These are phyloP conservation scores for Julus scanicus DNA, from an alignment of 2,888 invertebrate species.

Conservation along the genomic window DNA sequence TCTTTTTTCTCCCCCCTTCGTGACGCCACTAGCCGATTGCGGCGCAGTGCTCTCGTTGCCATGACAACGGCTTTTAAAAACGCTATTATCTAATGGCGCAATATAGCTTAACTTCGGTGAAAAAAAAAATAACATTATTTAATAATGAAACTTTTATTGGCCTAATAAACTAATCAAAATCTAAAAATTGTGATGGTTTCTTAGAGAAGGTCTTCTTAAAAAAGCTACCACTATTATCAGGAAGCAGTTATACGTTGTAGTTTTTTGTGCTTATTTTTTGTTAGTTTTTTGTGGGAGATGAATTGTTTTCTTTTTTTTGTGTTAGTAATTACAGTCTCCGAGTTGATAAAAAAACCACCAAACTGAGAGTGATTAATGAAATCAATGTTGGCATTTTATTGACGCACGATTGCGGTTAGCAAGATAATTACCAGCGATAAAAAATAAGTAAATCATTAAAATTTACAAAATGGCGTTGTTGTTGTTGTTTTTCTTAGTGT, in stretches of 20 bases:
- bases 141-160: background rate
- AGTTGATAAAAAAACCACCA: background rate
- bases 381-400: background rate
- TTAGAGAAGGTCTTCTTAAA: background rate
- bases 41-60: background rate
- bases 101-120: background rate
- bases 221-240: background rate
- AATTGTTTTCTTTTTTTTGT: background rate
- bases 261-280: background rate
- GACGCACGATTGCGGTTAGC: background rate
- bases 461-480: background rate
- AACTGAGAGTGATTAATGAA: background rate
- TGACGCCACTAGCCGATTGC: background rate
- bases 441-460: background rate
- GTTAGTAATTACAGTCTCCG: background rate
- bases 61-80: background rate
- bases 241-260: background rate
- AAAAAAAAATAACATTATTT: background rate
- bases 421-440: background rate
- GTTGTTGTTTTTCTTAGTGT: no score
- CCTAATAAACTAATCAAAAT: background rate
- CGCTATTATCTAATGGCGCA: background rate
- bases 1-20: background rate
- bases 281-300: background rate
- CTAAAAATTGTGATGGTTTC: background rate